Conservation (phyloP, 2,888 invertebrate species). For the Hydraecia micacea region DNA sequence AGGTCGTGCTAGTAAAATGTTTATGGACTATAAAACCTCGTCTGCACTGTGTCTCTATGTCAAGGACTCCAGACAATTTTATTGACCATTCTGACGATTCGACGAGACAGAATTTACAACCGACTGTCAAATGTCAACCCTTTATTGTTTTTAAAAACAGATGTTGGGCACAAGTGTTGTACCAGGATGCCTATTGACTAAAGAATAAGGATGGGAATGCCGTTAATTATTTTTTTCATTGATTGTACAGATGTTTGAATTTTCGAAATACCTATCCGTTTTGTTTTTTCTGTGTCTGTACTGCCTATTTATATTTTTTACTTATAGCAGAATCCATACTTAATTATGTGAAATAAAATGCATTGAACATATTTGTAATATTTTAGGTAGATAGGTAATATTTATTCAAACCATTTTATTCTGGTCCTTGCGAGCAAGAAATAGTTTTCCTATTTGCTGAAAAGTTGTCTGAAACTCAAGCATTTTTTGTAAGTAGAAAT, state of each 20-base stretch:
- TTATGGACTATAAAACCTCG: constrained; percentile 90
- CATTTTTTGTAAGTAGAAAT: not conserved
- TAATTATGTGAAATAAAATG: not conserved
- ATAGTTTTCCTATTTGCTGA: not conserved
- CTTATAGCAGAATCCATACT: not conserved
- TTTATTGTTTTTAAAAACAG: constrained; percentile 73
- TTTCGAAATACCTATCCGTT: constrained; percentile 8
- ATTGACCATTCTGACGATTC: constrained; percentile 82
- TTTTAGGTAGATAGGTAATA: not conserved
- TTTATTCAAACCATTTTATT: not conserved
- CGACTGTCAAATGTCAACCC: constrained; percentile 74
- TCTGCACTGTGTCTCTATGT: constrained; percentile 89
- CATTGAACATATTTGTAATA: not conserved
- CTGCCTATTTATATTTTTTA: not conserved
- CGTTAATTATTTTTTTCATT: constrained; percentile 21
- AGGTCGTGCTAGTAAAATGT: constrained; percentile 90
- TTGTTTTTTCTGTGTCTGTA: not conserved
- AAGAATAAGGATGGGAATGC: constrained; percentile 35
- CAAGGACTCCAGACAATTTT: constrained; percentile 89
- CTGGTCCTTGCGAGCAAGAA: not conserved
- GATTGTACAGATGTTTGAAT: constrained; percentile 47
- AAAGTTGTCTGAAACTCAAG: not conserved
- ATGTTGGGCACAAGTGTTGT: constrained; percentile 60
- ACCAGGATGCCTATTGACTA: constrained; percentile 26
- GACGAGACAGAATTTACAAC: constrained; percentile 79